Conservation (phyloP, 2,888 invertebrate species). For the Cecidostiba fungosa region DNA sequence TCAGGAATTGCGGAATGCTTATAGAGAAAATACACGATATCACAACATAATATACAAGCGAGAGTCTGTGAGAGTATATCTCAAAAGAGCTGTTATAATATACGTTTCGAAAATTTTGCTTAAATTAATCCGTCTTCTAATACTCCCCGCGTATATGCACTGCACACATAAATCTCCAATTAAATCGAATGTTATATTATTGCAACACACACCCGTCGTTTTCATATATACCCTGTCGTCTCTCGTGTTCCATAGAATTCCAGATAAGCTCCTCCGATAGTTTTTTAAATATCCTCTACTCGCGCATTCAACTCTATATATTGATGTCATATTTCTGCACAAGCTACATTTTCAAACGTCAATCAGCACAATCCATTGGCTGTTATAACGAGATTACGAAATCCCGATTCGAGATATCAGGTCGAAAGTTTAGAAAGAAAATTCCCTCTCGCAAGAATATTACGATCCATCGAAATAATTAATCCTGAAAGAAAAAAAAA, state of each 20-base stretch:
- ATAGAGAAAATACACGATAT: conserved; percentile 34
- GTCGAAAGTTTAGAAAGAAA: no score
- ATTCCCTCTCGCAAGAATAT: no score
- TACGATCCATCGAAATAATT: no score
- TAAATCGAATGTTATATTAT: background rate
- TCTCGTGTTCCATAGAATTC: background rate
- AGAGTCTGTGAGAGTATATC: background rate
- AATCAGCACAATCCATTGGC: no score
- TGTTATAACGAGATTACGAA: background rate
- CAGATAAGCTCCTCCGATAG: conserved; percentile 4
- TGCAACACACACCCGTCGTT: background rate
- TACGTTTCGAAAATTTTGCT: background rate
- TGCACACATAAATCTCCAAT: background rate
- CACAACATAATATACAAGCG: no score
- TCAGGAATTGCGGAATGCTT: conserved; percentile 38
- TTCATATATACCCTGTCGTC: background rate
- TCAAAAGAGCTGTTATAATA: no score
- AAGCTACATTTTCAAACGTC: background rate
- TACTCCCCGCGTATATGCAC: background rate
- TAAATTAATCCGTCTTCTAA: background rate
- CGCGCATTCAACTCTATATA: no score
- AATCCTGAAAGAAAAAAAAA: no score
- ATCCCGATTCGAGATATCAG: background rate
- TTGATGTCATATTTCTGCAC: background rate
- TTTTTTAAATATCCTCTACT: background rate